Evolutionary conservation across 2,797 vertebrate genomes (phyloP), one percentile per base, ranked within the genome.

Genomic region (Perodicticus potto): DNA sequence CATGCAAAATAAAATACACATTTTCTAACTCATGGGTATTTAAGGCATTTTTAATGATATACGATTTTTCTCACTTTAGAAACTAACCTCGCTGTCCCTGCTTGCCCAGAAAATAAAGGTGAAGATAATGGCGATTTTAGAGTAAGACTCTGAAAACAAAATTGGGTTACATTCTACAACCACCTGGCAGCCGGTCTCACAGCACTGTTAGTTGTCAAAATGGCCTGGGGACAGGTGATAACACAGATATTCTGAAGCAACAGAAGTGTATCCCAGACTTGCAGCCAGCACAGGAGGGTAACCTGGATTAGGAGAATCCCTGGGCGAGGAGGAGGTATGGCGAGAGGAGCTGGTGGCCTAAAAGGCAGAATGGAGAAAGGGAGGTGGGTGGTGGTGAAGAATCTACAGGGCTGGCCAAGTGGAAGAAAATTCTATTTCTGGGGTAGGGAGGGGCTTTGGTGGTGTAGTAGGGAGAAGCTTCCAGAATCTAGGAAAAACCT

Each of bases 91-190:
- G 16, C 20, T 7, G 0, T 92, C 59, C 37, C 27, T 85, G 2
- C 43, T 57, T 85, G 2, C 43, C 63, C 69, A 27, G 73, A 88
- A 93, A 97, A 77, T 80, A 92, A 74, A 95, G 73, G 59, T 29
- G 59, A 72, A 29, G 5, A 23, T 16, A 49, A 69, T 45, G 77
- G 61, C 37, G 72, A 34, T 67, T 97, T 96, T 43, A 93, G 40
- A 89, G 45, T 6, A 70, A 93, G 92, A 91, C 7, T 29, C 32
- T 77, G n/a, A 43, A 77, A 78, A 94, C 67, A 27, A 77, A 92
- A 95, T 72, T 49, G 57, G 89, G 53, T 91, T 63, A 81, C 78
- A 67, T 76, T 83, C 27, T 90, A 17, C 53, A 92, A 82, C 81
- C 14, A 55, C 61, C 37, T 2, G 59, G 55, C 43, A 76, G 43